Evolutionary conservation across 64 coral and sea anemone genomes (phyloP).

Genomic region (Actinia equina): DNA sequence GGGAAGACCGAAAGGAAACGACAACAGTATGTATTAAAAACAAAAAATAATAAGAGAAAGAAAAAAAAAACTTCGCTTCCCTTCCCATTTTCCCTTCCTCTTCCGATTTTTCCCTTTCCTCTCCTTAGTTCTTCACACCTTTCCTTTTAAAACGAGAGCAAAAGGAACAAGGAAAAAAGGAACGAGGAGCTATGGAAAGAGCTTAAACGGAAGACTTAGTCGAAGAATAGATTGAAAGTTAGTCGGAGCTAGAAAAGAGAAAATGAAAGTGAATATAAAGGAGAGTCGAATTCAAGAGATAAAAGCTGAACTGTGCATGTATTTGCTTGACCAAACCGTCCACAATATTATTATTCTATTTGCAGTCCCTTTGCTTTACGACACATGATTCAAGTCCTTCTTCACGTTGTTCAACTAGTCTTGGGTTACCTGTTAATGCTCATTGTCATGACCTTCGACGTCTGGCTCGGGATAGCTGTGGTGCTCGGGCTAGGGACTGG

Average conservation of each 20-base stretch:
- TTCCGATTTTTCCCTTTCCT: too few species aligned
- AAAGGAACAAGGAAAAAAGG: too few species aligned
- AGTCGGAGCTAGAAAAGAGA: too few species aligned
- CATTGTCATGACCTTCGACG: constrained; percentile 57
- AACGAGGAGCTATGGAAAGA: too few species aligned
- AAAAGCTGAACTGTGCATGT: too few species aligned
- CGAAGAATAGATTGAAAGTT: too few species aligned
- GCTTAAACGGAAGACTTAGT: too few species aligned
- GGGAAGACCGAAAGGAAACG: background rate
- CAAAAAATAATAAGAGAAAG: background rate
- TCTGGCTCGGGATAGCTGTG: constrained; percentile 54
- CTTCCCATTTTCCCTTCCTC: too few species aligned
- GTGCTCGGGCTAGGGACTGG: constrained; percentile 42
- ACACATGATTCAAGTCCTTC: constrained; percentile 21
- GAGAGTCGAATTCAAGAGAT: too few species aligned
- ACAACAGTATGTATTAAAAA: background rate
- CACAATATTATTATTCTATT: background rate
- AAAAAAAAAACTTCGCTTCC: background rate
- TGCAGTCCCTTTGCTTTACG: background rate
- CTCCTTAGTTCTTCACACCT: too few species aligned
- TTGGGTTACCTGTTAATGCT: constrained; percentile 65
- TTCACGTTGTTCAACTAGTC: constrained; percentile 35
- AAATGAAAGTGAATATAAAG: too few species aligned
- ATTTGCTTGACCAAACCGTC: background rate
- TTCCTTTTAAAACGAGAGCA: too few species aligned